A percentile compares a stretch with the other conserved stretches of the same genome.
Conservation (phyloP, 2,113 vertebrate species). For the Clarias macrocephalus region DNA sequence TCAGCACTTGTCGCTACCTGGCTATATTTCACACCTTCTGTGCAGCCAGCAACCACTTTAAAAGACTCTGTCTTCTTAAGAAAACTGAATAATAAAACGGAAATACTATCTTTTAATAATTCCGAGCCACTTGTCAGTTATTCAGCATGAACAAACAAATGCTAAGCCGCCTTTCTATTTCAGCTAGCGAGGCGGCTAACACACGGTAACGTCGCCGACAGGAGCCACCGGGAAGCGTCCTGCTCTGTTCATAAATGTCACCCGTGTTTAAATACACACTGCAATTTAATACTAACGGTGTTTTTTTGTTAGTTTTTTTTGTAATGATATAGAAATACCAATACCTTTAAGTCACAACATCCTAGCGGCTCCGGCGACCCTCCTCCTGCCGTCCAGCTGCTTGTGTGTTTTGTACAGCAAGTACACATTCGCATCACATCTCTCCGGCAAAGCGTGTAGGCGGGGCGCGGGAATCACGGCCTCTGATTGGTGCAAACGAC, state of each 20-base stretch:
- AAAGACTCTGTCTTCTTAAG: background rate
- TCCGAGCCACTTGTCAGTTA: background rate
- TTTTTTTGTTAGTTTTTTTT: too few species aligned
- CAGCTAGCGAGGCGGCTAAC: conserved; percentile 7
- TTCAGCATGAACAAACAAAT: background rate
- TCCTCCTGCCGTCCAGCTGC: background rate
- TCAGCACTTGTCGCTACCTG: background rate
- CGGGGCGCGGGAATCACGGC: background rate
- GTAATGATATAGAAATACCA: background rate
- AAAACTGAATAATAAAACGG: background rate
- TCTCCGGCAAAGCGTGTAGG: background rate
- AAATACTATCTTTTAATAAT: background rate
- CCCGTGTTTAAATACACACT: too few species aligned
- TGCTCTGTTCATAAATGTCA: background rate
- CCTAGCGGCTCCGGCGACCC: background rate
- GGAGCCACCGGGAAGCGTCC: background rate
- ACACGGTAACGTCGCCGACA: background rate
- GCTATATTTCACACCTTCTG: background rate
- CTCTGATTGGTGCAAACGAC: background rate
- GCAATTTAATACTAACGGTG: too few species aligned
- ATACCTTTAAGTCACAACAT: conserved; percentile 25
- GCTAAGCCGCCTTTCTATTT: background rate
- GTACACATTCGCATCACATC: background rate
- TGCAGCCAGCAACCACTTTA: background rate
- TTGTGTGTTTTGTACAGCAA: background rate